Base-by-base conservation (phyloP, 2,113 vertebrate species). In the Lophotis ruficrista region DNA sequence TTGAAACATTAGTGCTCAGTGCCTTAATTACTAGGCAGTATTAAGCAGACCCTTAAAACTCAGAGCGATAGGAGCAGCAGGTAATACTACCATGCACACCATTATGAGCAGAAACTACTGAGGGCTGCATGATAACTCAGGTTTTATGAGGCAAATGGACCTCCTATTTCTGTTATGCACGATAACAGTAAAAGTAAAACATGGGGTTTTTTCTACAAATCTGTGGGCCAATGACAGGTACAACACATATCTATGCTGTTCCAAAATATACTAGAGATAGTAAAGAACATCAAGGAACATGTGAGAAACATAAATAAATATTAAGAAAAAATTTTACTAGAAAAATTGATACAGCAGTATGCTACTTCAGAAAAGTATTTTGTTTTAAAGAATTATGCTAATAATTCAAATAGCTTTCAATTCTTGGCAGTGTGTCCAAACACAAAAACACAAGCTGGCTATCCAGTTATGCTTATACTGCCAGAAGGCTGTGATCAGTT, bases 201-300 rank as follows among this genome's bases (percentile, higher is more conserved):
- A 18, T 1, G 0, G 6, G 6, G 18, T 24, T 73, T 64, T 73
- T 54, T 25, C 5, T 37, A 37, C 45, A 65, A 5, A 23, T 41
- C 48, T 14, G 3, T 14, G 12, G 7, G 12, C 14, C 64, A 64
- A 5, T 2, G 1, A 51, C 1, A 1, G 21, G 21, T 38, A 45
- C 2, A 1, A 65, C 11, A 37, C 13, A 18, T 7, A 28, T 14
- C 16, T 43, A 47, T 3, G 1, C 6, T 16, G 16, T 43, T 53
- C 22, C 22, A 48, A 58, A 64, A 48, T 6, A 38, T 21, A 31
- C 41, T 58, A 58, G n/a, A 80, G 16, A 53, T 3, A 16, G 8
- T 18, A 56, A 94, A 68, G n/a, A 79, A 72, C 8, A 28, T 21
- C 47, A 75, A 8, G 27, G 6, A 15, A 62, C 33, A 19, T 1